These are phyloP conservation scores for Napeogenes inachia DNA, from an alignment of 2,888 invertebrate species.

Conservation along the genomic window DNA sequence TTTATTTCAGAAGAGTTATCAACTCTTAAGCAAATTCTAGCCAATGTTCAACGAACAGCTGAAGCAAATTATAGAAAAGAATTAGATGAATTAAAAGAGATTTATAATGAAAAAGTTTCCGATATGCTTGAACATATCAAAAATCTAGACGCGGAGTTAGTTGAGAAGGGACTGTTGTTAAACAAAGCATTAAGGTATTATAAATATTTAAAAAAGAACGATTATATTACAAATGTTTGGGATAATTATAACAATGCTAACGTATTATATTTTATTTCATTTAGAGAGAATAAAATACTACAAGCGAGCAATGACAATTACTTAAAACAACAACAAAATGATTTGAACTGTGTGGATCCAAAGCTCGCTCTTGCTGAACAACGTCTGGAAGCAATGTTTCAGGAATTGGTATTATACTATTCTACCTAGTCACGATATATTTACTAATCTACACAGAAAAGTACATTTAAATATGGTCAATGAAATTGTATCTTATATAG, in stretches of 20 bases:
- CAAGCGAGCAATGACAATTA: constrained; percentile 69
- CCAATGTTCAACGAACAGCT: constrained; percentile 74
- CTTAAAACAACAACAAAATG: constrained; percentile 55
- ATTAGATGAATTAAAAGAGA: constrained; percentile 73
- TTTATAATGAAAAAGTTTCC: constrained; percentile 77
- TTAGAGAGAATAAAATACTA: constrained; percentile 73
- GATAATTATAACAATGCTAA: too few species aligned
- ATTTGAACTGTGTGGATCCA: constrained; percentile 50
- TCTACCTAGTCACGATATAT: not conserved
- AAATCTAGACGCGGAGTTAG: constrained; percentile 75
- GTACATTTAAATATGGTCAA: not conserved
- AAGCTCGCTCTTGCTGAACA: constrained; percentile 72
- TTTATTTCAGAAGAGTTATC: constrained; percentile 72
- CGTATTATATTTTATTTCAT: too few species aligned
- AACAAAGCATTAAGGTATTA: constrained; percentile 68
- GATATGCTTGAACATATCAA: constrained; percentile 77
- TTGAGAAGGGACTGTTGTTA: constrained; percentile 73
- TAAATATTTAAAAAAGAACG: not conserved
- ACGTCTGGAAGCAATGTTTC: constrained; percentile 76
- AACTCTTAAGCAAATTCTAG: constrained; percentile 70
- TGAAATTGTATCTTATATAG: not conserved
- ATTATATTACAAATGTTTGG: too few species aligned
- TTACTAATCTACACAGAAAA: not conserved
- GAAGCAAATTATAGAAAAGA: constrained; percentile 78
- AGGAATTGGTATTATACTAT: constrained; percentile 68